Evolutionary conservation across 2,113 vertebrate species (phyloP).

Genomic region (Oncorhynchus kisutch): DNA sequence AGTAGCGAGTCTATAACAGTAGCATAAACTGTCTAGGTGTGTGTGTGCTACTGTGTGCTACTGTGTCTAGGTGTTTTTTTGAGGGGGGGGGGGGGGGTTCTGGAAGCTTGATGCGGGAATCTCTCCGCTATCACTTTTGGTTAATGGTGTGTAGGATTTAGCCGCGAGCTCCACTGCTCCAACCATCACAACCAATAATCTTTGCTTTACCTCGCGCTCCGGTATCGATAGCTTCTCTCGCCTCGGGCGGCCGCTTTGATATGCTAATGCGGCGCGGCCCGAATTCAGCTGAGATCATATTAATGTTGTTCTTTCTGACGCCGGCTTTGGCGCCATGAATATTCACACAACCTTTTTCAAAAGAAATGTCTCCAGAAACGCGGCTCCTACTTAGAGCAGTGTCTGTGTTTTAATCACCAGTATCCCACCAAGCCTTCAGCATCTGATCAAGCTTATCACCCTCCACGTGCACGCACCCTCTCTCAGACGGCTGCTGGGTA

Average conservation of each 20-base stretch:
- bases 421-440: conserved; percentile 67
- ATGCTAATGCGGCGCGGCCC: conserved; percentile 97
- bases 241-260: conserved; percentile 97
- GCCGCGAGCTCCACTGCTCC: conserved; percentile 92
- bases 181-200: conserved; percentile 99
- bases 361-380: conserved; percentile 93
- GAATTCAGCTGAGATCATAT: conserved; percentile 99
- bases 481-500: conserved; percentile 6
- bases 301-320: conserved; percentile 99
- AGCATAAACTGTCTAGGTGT: no score
- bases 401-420: conserved; percentile 89
- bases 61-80: conserved; percentile 40
- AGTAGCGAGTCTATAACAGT: no score
- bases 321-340: conserved; percentile 97
- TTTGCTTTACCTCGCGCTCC: conserved; percentile 95
- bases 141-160: conserved; percentile 94
- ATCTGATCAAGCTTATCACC: conserved; percentile 59
- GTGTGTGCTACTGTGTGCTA: no score
- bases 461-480: conserved; percentile 32
- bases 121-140: conserved; percentile 88
- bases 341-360: conserved; percentile 95
- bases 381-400: conserved; percentile 89
- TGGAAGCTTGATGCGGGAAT: conserved; percentile 77
- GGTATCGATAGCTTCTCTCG: conserved; percentile 99
- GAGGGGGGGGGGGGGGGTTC: conserved; percentile 45